Base-by-base conservation (phyloP, 2,888 invertebrate genomes). In the Resseliella maxima region DNA sequence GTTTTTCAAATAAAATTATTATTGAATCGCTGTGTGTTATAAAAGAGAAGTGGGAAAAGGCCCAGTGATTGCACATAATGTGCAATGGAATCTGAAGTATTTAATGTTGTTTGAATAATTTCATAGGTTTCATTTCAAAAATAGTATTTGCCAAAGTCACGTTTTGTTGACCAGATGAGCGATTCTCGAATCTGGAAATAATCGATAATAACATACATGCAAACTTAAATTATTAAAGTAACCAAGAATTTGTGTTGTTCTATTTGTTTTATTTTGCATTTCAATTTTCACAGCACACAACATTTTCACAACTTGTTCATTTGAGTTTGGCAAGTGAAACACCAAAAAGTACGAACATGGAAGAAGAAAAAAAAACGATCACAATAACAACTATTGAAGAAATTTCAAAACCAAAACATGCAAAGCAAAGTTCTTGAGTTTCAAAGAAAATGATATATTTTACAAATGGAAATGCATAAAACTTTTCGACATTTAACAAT, bases 391-490 rank as follows among this genome's bases (percentile, higher is more conserved):
- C 3, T 24, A 24, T n/a, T 24, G 24, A 50, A 8, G 59, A 59
- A 72, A 72, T 72, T 18, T 31, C 31, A 31, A 27, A 59, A 24
- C 24, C 59, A 10, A 59, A 24, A 59, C 35, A 72, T 24, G 72
- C n/a, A 72, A 72, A 31, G 3, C 1, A 12, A 72, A 72, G 72
- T 72, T n/a, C n/a, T n/a, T 72, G 27, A 72, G 31, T 18, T 18
- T 31, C 72, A 72, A 72, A 72, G 72, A 72, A 72, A 72, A 72
- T 72, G 72, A 72, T 72, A 72, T 72, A 72, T 72, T 72, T 72
- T 27, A 15, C 72, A 31, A 72, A 31, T 72, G 72, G 59, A 72
- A 72, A 72, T 31, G 3, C 72, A 8, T 2, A 59, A 59, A 59
- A 59, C 24, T 59, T 59, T 59, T 59, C 5, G n/a, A 0, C 24